Percentiles rank a stretch among this genome's conserved stretches.
Evolutionary conservation across 2,113 vertebrate genomes (phyloP).

Genomic region (Lycaon pictus): DNA sequence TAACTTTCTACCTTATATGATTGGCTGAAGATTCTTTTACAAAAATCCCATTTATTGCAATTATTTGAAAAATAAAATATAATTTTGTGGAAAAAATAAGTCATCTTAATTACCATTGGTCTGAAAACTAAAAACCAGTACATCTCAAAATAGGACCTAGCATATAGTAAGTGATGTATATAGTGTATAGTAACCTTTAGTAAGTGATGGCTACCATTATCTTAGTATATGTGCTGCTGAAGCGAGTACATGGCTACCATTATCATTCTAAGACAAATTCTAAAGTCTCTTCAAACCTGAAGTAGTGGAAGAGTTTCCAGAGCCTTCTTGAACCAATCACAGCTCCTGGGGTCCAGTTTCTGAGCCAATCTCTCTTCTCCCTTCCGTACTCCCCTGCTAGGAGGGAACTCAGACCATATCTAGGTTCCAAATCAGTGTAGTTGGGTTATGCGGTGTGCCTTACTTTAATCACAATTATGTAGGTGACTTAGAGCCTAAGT

Average conservation of each 20-base stretch:
- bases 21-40: constrained; percentile 18
- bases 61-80: constrained; percentile 36
- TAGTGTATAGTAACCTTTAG: neutral
- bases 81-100: neutral
- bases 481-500: neutral
- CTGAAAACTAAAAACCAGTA: constrained; percentile 32
- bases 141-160: neutral
- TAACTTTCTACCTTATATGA: constrained; percentile 6
- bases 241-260: neutral
- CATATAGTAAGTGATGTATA: neutral
- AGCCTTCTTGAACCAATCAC: neutral
- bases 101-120: neutral
- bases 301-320: neutral
- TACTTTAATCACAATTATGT: neutral
- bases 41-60: neutral
- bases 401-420: neutral
- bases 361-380: neutral
- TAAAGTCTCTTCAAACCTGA: neutral
- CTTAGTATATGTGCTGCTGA: too few species aligned
- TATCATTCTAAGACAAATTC: neutral
- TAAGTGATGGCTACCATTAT: neutral
- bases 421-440: neutral
- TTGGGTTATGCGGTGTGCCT: neutral
- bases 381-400: neutral
- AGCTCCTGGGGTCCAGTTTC: neutral